Percentiles rank a stretch among this genome's conserved stretches.
These are phyloP conservation scores for Eulemur coronatus DNA, from an alignment of 2,797 vertebrate species.

Conservation along the genomic window DNA sequence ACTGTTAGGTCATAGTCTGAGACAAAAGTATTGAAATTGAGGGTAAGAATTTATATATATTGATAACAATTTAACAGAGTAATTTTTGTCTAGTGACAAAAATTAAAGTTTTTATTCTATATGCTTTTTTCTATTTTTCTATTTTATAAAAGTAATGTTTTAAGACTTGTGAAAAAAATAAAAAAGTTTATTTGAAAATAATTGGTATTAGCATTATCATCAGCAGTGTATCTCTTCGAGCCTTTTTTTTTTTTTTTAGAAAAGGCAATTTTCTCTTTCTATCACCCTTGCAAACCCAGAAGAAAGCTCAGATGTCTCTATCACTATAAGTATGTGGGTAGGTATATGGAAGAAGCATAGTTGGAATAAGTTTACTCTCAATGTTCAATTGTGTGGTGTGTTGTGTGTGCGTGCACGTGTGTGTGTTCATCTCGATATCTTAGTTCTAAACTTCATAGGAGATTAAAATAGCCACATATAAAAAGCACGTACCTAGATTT, in stretches of 20 bases:
- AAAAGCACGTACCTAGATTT: background rate
- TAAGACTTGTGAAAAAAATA: background rate
- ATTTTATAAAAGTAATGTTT: background rate
- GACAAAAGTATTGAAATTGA: background rate
- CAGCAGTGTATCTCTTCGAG: background rate
- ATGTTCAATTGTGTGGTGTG: background rate
- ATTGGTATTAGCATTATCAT: background rate
- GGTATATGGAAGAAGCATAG: background rate
- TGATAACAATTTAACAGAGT: background rate
- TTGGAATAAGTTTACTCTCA: background rate
- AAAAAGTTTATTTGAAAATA: background rate
- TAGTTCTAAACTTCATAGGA: too few relatives aligned
- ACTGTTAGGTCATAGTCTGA: background rate
- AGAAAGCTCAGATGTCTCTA: background rate
- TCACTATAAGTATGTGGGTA: background rate
- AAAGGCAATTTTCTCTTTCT: background rate
- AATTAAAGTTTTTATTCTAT: background rate
- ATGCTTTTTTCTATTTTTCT: background rate
- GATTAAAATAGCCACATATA: background rate
- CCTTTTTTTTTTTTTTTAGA: background rate
- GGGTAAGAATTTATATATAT: background rate
- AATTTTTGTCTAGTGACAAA: background rate
- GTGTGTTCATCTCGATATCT: background rate
- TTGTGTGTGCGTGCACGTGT: background rate
- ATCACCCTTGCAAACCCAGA: background rate